Conservation (phyloP, 1,140 invertebrate genomes). For the Drosophila takahashii region DNA sequence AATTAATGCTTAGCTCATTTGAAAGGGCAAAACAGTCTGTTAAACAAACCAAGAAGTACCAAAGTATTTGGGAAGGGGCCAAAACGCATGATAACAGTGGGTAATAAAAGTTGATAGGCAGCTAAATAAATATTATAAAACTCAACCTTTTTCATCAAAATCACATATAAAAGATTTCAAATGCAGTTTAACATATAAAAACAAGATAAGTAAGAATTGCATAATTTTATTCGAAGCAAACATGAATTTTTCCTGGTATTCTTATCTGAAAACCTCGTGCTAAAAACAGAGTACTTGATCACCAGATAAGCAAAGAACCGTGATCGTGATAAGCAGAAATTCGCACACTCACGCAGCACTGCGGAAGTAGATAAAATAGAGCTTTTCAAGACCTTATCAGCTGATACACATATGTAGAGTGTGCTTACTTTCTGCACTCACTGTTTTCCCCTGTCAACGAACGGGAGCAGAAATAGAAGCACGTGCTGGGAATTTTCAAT, state of each 20-base stretch:
- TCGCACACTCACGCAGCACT: not conserved
- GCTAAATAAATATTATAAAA: too few relatives aligned
- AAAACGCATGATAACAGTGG: conserved; percentile 54
- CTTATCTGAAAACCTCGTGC: conserved; percentile 17
- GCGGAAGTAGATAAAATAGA: conserved; percentile 36
- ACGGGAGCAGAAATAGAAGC: conserved; percentile 53
- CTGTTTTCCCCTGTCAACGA: conserved; percentile 52
- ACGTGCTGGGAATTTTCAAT: conserved; percentile 74
- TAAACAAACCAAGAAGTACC: conserved; percentile 36
- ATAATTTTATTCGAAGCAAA: not conserved
- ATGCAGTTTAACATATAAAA: too few relatives aligned
- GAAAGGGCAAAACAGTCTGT: conserved; percentile 56
- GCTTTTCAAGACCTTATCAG: conserved; percentile 12
- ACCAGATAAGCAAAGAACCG: conserved; percentile 15
- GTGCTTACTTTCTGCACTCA: conserved; percentile 35
- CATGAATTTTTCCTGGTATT: conserved; percentile 2
- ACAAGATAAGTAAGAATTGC: not conserved
- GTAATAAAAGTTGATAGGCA: too few relatives aligned
- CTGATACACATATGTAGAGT: conserved; percentile 1
- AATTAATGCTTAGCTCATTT: conserved; percentile 53
- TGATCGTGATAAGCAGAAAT: conserved; percentile 25
- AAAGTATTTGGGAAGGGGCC: conserved; percentile 28
- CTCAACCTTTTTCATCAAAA: too few relatives aligned
- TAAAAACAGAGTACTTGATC: conserved; percentile 3
- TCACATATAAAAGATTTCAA: too few relatives aligned